Base-by-base conservation (phyloP, 2,797 vertebrate species). In the Lophura swinhoii region DNA sequence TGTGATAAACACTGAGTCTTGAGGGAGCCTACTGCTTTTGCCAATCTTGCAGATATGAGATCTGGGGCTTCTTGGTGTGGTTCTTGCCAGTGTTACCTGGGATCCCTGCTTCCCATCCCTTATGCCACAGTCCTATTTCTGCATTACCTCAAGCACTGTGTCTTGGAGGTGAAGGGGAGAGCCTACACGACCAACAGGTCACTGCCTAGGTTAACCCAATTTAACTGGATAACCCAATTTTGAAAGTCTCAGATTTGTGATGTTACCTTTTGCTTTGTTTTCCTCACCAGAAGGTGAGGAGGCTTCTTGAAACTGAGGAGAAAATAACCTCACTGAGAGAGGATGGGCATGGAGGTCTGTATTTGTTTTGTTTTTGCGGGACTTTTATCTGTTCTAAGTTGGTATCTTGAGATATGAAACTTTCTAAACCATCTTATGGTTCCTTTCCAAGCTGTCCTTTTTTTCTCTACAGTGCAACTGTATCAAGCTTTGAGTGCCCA, bases 81-180 rank as follows among this genome's bases (percentile, higher is more conserved):
- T 9, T 33, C 5, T 4, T 58, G 31, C 3, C 15, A 17, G 11
- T 0, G 0, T 7, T 2, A 2, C 22, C 15, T 15, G 2, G 37
- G 12, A 6, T 28, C 2, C 15, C 23, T n/a, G 8, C 6, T 56
- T 4, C 2, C 3, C 3, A 2, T 28, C 6, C 2, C 1, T 62
- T 0, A 0, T 0, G 1, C 11, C 41, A 51, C 14, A 49, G 22
- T 4, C 2, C 6, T 1, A 1, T 12, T 56, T 10, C 20, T 1
- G 4, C 8, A 6, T 10, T 1, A 1, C 12, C 0, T 44, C 43
- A 46, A 0, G 0, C 0, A 0, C 0, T 1, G 2, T 13, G 5
- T 44, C 15, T 10, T 2, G 1, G 17, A 48, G 6, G 9, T 0
- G 0, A 9, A 18, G 5, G 7, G 11, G 15, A 18, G 9, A 35